Base-by-base conservation (phyloP, 2,888 invertebrate species). In the Lepidocyrtoides sp. region DNA sequence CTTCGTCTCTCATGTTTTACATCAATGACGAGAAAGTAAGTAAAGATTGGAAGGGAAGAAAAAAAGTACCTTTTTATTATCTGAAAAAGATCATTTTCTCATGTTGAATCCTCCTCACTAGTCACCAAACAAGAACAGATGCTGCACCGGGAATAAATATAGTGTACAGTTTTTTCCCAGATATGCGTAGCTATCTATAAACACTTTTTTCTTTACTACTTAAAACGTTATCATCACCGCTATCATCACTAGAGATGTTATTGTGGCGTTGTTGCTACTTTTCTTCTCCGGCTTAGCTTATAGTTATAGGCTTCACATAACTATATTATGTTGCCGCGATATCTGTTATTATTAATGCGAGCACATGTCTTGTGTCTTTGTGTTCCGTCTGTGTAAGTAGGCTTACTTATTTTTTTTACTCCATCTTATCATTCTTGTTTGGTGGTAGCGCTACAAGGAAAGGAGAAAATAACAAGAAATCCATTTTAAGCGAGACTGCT, bases 1-100 rank as follows among this genome's bases (percentile, higher is more conserved):
- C 97, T 41, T 97, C 97, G 26, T 96, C 96, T 92, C 96, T 97
- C 48, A 97, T 97, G 95, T 97, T 97, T 97, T 97, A 97, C 95
- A 97, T 97, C 95, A 97, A 97, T 95, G 97, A 97, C 14, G 90
- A 93, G 77, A 94, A 93, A 92, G 94, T 94, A 92, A 88, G 91
- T 36, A 89, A 29, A 72, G 41, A 72, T 41, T 20, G 29, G 20
- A 44, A 72, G 36, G 5, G 17, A 51, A 63, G 20, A 57, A 79
- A 83, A 60, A 36, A 69, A 66, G 14, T 23, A 32, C 36, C 57
- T 91, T 90, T 81, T 85, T 85, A 82, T 91, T 81, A 82, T 79
- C 79, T 77, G 77, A 75, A 77, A 79, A 69, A 63, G 63, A 69
- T 69, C 69, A 69, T 81, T 81, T 82, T 79, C 81, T 36, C 89